Evolutionary conservation across 2,113 vertebrate genomes (phyloP).

Genomic region (Emydura subglobosa): DNA sequence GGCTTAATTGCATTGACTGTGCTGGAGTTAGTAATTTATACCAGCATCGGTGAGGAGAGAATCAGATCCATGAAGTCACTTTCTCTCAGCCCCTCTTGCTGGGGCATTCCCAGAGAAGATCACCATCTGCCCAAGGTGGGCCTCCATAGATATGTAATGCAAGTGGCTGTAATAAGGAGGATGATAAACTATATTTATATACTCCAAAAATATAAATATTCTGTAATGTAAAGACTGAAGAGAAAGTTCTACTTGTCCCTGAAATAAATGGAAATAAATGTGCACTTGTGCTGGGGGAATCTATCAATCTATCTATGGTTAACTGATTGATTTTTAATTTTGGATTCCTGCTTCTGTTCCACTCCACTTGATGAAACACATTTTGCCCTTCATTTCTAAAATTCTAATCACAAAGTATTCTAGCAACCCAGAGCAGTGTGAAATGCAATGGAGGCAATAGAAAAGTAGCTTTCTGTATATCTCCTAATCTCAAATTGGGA

Average conservation of each 20-base stretch:
- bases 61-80: neutral
- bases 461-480: neutral
- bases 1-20: neutral
- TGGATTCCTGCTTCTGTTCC: neutral
- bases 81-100: neutral
- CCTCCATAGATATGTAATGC: neutral
- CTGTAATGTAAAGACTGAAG: neutral
- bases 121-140: neutral
- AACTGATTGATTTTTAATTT: neutral
- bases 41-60: neutral
- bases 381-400: slow-evolving; percentile 11
- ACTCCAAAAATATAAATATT: neutral
- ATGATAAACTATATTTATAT: neutral
- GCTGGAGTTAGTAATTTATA: neutral
- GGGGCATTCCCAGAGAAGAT: neutral
- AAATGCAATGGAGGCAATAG: neutral
- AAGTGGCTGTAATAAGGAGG: neutral
- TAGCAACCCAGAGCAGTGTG: neutral
- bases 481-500: neutral
- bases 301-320: neutral
- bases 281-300: neutral
- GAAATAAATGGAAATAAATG: neutral
- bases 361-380: neutral
- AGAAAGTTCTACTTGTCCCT: slow-evolving; percentile 1
- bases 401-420: neutral